These are phyloP conservation scores for Euphonia xanthogaster DNA, from an alignment of 2,797 vertebrate genomes.

Conservation along the genomic window DNA sequence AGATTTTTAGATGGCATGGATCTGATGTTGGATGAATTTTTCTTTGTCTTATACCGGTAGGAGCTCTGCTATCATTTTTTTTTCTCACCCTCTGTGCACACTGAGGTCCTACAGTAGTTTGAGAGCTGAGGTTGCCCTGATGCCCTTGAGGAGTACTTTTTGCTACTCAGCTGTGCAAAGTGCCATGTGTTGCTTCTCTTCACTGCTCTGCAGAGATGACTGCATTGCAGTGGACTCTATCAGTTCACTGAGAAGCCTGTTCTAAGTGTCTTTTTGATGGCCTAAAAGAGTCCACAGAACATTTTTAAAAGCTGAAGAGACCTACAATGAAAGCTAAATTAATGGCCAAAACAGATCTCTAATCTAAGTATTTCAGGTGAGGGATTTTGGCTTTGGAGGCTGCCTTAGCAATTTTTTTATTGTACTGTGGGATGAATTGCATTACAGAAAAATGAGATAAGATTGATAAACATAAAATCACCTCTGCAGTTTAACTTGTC, in stretches of 20 bases:
- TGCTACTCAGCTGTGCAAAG: conserved; percentile 53
- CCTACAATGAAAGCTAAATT: conserved; percentile 8
- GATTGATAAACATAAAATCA: background rate
- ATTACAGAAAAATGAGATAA: background rate
- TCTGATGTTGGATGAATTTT: background rate
- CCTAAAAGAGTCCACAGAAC: conserved; percentile 12
- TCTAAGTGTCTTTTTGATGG: conserved; percentile 35
- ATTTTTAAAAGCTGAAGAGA: conserved; percentile 36
- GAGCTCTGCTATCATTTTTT: background rate
- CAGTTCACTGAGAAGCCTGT: conserved; percentile 15
- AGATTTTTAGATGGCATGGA: background rate
- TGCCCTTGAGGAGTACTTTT: conserved; percentile 55
- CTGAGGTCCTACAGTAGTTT: background rate
- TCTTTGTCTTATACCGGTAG: background rate
- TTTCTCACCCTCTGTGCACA: background rate
- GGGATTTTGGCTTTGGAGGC: background rate
- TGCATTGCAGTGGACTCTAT: conserved; percentile 49
- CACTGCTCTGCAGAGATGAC: conserved; percentile 56
- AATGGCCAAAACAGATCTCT: conserved; percentile 3
- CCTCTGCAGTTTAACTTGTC: background rate
- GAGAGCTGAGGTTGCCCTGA: background rate
- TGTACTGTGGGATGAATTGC: background rate
- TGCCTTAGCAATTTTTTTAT: background rate
- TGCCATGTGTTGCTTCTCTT: conserved; percentile 42
- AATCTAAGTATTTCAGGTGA: background rate